Conservation (phyloP, 2,888 invertebrate species). For the Yponomeuta plumbellus region DNA sequence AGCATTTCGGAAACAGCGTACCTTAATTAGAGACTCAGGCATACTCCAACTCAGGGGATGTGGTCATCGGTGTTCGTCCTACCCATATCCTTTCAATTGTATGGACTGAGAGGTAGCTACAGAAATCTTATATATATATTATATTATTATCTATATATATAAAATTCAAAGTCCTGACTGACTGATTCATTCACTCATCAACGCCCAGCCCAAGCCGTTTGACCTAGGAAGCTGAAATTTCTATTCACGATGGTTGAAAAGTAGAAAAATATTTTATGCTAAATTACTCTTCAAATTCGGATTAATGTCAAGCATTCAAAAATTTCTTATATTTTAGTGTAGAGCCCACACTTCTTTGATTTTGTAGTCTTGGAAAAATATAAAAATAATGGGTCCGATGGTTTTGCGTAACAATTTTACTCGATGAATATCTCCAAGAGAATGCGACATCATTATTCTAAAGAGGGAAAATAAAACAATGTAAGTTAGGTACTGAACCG, state of each 20-base stretch:
- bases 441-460: constrained; percentile 72
- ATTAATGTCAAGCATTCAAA: too few relatives aligned
- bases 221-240: too few relatives aligned
- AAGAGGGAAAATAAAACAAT: constrained; percentile 72
- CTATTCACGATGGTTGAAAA: too few relatives aligned
- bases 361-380: constrained; percentile 26
- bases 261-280: too few relatives aligned
- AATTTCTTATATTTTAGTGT: too few relatives aligned
- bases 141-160: too few relatives aligned
- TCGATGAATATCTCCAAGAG: constrained; percentile 65
- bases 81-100: not conserved
- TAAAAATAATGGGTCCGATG: constrained; percentile 66
- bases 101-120: not conserved
- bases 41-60: not conserved
- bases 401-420: constrained; percentile 61
- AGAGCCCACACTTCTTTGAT: not conserved
- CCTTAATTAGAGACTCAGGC: not conserved
- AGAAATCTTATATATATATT: too few relatives aligned
- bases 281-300: too few relatives aligned
- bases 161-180: too few relatives aligned
- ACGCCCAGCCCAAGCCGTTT: too few relatives aligned
- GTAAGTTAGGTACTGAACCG: constrained; percentile 47
- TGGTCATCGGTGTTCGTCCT: not conserved
- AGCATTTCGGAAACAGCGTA: not conserved
- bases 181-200: too few relatives aligned